Base-by-base conservation (phyloP, 2,113 vertebrate genomes). In the Dipodomys spectabilis region DNA sequence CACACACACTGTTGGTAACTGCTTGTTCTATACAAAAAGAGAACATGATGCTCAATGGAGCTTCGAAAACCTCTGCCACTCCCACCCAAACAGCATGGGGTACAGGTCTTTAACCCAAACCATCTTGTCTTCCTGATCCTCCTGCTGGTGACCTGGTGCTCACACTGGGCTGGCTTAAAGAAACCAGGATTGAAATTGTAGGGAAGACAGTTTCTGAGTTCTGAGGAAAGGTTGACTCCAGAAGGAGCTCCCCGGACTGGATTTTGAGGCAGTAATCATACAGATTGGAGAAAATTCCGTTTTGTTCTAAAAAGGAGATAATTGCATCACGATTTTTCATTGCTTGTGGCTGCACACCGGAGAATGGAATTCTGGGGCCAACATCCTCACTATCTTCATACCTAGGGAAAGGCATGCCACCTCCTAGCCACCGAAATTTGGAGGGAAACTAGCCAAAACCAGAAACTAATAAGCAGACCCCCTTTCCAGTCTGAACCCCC, bases 231-330 rank as follows among this genome's bases (percentile, higher is more conserved):
- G 22, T 2, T 28, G 72, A 60, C 53, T 72, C 72, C 22, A 84
- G 67, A n/a, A 79, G 44, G 65, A 72, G 23, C 27, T 84, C 27
- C 32, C 27, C 2, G n/a, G 86, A 12, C 19, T 83, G 15, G 0
- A 27, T 60, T 57, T 49, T 28, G 60, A 87, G 64, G 44, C 68
- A 86, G 69, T 87, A 74, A 72, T 74, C 32, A 72, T 45, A 90
- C 8, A 78, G 27, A 68, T 49, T 72, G 0, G 3, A 83, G 44
- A 75, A 69, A 93, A 92, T 65, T 27, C 10, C 8, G 2, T 88
- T 94, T 90, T 79, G 44, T 85, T 80, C 45, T 88, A 64, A 92
- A 93, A 64, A 32, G 6, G 6, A 1, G 4, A 22, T 20, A 44
- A 28, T 74, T 68, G 35, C 45, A 53, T 62, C 35, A 45, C 74